Evolutionary conservation across 2,113 vertebrate genomes (phyloP), one percentile per base, ranked within the genome.

Genomic region (Sterna hirundo): DNA sequence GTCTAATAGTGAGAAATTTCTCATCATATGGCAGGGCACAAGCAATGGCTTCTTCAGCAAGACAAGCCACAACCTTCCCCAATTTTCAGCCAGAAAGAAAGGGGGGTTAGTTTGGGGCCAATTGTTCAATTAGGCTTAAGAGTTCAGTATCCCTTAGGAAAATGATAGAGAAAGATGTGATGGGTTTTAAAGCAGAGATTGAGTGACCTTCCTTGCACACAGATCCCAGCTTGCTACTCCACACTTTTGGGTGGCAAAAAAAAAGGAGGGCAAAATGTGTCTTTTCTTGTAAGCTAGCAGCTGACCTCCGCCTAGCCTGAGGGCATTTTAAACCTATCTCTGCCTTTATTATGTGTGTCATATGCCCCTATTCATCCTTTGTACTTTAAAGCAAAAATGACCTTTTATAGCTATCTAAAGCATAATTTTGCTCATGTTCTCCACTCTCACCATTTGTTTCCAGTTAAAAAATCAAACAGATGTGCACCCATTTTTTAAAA

Each of bases 401-500:
- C 92, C 46, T 97, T 98, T 98, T 97, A 97, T 93, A 95, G 95
- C 97, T 93, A 92, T 96, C 96, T 94, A 34, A 97, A 96, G 95
- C 23, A 3, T 96, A 97, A 97, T 98, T 98, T 97, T 96, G 68
- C 96, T 97, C 93, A 77, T 93, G 81, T 94, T 93, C 92, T 68
- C 85, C 96, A 94, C 91, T 96, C 96, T 96, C 93, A 93, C 95
- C 97, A 98, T 98, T 98, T 97, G 96, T 96, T 98, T 97, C 5
- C 13, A 98, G 97, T 98, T 97, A 98, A 98, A 97, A 97, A 98
- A 98, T 98, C 98, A 98, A 98, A 98, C 97, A 98, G 96, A 98
- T 97, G 97, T 97, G 97, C 92, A 96, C 93, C 94, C 54, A 83
- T 85, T 97, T 97, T 95, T 96, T 34, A 60, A 89, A 95, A 97